Evolutionary conservation across 2,797 vertebrate species (phyloP).

Genomic region (Alauda arvensis): DNA sequence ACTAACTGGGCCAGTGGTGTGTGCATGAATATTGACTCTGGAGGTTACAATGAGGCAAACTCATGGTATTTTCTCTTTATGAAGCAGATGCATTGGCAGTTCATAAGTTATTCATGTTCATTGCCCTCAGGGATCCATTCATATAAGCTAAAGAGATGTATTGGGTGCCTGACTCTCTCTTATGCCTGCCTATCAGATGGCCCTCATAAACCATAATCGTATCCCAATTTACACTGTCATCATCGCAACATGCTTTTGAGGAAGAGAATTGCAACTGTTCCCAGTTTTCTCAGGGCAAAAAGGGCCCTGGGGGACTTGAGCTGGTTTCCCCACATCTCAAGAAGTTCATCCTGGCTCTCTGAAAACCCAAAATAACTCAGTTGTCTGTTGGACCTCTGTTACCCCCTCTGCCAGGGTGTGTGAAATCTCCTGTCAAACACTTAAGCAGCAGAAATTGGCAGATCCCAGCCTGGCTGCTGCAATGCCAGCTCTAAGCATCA

Average conservation of each 20-base stretch:
- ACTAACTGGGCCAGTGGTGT: neutral
- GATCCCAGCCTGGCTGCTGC: neutral
- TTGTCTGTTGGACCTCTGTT: neutral
- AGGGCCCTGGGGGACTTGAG: neutral
- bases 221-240: neutral
- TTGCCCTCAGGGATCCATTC: conserved; percentile 32
- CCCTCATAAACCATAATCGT: neutral
- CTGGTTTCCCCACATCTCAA: neutral
- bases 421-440: neutral
- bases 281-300: neutral
- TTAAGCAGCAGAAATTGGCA: neutral
- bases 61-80: conserved; percentile 13
- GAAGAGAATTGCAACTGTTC: neutral
- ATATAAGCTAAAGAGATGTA: conserved; percentile 14
- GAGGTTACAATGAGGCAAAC: neutral
- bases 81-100: neutral
- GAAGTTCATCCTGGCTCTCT: neutral
- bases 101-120: conserved; percentile 42
- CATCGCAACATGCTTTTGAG: neutral
- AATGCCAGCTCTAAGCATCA: neutral
- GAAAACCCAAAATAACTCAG: neutral
- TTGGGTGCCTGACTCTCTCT: conserved; percentile 12
- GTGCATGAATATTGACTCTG: neutral
- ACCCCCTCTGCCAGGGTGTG: neutral
- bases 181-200: neutral